A percentile compares a stretch with the other conserved stretches of the same genome.
Conservation (phyloP, 1,140 invertebrate genomes). For the Antheraea mylitta region DNA sequence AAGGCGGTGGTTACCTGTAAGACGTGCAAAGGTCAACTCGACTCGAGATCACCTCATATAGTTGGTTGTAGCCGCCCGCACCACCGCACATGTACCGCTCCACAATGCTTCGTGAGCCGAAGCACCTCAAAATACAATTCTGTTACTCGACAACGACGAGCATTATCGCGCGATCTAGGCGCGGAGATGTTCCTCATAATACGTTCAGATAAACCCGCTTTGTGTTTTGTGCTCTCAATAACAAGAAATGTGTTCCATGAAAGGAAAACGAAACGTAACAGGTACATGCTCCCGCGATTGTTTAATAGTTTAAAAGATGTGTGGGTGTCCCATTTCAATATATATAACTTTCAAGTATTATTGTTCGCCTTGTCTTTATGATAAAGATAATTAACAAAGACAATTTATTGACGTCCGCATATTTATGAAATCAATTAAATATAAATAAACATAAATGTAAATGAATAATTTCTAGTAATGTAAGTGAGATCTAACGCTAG, state of each 20-base stretch:
- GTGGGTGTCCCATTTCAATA: constrained; percentile 42
- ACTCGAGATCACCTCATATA: constrained; percentile 63
- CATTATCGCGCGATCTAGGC: constrained; percentile 71
- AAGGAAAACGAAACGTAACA: constrained; percentile 74
- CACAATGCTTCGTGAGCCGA: constrained; percentile 32
- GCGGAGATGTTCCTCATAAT: constrained; percentile 77
- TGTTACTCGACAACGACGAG: constrained; percentile 63
- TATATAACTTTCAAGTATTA: not conserved
- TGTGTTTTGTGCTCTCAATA: constrained; percentile 75
- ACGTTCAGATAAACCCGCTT: constrained; percentile 73
- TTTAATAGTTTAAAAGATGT: constrained; percentile 66
- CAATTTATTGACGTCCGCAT: not conserved
- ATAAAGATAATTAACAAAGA: not conserved
- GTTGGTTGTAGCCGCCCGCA: constrained; percentile 35
- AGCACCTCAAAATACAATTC: constrained; percentile 59
- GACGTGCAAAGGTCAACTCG: constrained; percentile 63
- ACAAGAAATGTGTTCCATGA: constrained; percentile 75
- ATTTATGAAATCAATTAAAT: not conserved
- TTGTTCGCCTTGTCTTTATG: not conserved
- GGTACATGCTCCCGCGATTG: constrained; percentile 74
- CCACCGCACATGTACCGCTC: constrained; percentile 18
- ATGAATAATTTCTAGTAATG: constrained; percentile 6
- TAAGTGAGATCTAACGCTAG: constrained; percentile 4
- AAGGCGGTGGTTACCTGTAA: constrained; percentile 44
- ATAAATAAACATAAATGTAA: constrained; percentile 17